These are phyloP conservation scores for Cheilosia urbana DNA, from an alignment of 2,888 invertebrate species.

Conservation along the genomic window DNA sequence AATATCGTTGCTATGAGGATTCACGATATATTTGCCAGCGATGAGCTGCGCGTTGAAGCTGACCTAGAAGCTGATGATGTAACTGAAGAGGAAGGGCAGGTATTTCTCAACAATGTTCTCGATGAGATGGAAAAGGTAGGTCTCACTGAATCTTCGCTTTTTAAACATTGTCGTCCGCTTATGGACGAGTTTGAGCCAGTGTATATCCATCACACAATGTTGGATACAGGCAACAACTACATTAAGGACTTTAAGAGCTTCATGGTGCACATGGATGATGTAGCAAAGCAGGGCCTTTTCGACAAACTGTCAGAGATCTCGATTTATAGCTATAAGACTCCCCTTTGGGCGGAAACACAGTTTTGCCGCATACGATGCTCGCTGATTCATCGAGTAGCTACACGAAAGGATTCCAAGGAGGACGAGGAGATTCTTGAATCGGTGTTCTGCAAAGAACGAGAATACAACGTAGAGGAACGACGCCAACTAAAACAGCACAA, in stretches of 20 bases:
- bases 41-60: conserved; percentile 79
- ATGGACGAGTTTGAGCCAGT: conserved; percentile 82
- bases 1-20: conserved; percentile 78
- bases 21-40: conserved; percentile 79
- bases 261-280: conserved; percentile 81
- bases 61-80: conserved; percentile 78
- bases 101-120: conserved; percentile 80
- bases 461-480: conserved; percentile 79
- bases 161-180: conserved; percentile 81
- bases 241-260: conserved; percentile 80
- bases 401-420: conserved; percentile 80
- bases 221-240: conserved; percentile 80
- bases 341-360: conserved; percentile 82
- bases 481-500: conserved; percentile 83
- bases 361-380: conserved; percentile 83
- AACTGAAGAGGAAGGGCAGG: conserved; percentile 78
- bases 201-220: conserved; percentile 81
- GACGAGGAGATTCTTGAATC: conserved; percentile 81
- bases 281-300: conserved; percentile 80
- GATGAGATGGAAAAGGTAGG: conserved; percentile 81
- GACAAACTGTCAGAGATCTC: conserved; percentile 80
- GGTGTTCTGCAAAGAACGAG: conserved; percentile 82
- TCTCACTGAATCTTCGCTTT: conserved; percentile 80
- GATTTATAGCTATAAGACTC: conserved; percentile 80
- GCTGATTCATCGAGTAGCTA: conserved; percentile 81